Evolutionary conservation across 2,888 invertebrate species (phyloP).

Genomic region (Sclerodermus sp.): DNA sequence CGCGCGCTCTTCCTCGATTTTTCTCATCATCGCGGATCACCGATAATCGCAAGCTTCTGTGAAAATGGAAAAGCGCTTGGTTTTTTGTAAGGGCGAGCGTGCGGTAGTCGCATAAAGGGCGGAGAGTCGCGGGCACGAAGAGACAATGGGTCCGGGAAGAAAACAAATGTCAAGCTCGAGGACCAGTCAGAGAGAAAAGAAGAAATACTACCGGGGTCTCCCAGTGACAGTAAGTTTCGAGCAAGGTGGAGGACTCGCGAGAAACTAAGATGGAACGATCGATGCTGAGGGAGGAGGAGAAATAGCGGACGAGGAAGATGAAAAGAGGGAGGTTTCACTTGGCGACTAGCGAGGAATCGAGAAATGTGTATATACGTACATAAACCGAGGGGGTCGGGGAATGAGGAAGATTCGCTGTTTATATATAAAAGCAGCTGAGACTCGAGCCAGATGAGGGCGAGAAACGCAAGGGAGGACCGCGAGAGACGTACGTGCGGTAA

Average conservation of each 20-base stretch:
- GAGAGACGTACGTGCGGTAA: too few relatives aligned
- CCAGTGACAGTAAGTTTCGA: background rate
- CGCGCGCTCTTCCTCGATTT: too few relatives aligned
- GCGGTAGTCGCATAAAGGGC: too few relatives aligned
- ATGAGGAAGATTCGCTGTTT: too few relatives aligned
- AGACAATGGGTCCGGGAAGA: background rate
- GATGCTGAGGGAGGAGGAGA: slow-evolving; percentile 6
- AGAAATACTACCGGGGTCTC: background rate
- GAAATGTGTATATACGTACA: background rate
- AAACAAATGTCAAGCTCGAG: background rate
- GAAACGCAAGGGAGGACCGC: background rate
- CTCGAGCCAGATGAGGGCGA: slow-evolving; percentile 5
- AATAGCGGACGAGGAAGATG: slow-evolving; percentile 1
- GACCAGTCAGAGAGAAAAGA: slow-evolving; percentile 1
- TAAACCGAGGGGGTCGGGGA: slow-evolving; percentile 12
- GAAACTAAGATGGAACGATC: slow-evolving; percentile 17
- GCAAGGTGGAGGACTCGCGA: slow-evolving; percentile 18
- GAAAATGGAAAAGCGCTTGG: too few relatives aligned
- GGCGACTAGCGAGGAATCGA: background rate
- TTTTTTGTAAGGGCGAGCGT: too few relatives aligned
- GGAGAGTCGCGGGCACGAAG: background rate
- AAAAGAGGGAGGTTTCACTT: background rate
- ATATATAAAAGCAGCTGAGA: slow-evolving; percentile 9
- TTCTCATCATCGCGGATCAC: too few relatives aligned
- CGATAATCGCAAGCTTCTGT: too few relatives aligned